These are phyloP conservation scores for Stegana nigrithorax DNA, from an alignment of 2,888 invertebrate genomes.

Conservation along the genomic window DNA sequence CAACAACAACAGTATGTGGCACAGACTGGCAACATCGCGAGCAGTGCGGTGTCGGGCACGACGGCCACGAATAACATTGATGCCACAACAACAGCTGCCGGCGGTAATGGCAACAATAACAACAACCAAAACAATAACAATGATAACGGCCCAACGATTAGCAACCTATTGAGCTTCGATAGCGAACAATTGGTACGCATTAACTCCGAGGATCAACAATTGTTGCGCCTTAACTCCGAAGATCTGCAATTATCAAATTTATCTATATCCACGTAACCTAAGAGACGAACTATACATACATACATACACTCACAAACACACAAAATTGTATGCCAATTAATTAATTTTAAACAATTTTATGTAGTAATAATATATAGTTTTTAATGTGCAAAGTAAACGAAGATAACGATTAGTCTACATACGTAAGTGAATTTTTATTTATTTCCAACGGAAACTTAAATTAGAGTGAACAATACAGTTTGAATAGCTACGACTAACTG, in stretches of 20 bases:
- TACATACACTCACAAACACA: too few species aligned
- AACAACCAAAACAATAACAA: slow-evolving; percentile 32
- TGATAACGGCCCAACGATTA: slow-evolving; percentile 63
- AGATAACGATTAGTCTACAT: not conserved
- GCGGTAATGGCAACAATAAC: too few species aligned
- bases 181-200: slow-evolving; percentile 69
- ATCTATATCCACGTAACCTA: slow-evolving; percentile 63
- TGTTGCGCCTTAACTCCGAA: slow-evolving; percentile 70
- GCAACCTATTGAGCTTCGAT: slow-evolving; percentile 69
- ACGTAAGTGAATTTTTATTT: not conserved
- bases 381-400: not conserved
- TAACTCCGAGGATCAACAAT: slow-evolving; percentile 71
- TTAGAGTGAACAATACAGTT: too few species aligned
- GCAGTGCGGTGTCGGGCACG: not conserved
- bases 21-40: slow-evolving; percentile 12
- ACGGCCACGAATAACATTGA: slow-evolving; percentile 20
- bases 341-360: too few species aligned
- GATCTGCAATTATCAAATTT: slow-evolving; percentile 70
- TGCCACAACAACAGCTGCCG: slow-evolving; percentile 25
- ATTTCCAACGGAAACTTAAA: not conserved
- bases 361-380: too few species aligned
- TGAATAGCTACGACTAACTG: too few species aligned
- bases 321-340: too few species aligned
- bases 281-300: too few species aligned
- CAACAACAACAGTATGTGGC: slow-evolving; percentile 34